Evolutionary conservation across 1,140 invertebrate species (phyloP).

Genomic region (Homarus americanus): DNA sequence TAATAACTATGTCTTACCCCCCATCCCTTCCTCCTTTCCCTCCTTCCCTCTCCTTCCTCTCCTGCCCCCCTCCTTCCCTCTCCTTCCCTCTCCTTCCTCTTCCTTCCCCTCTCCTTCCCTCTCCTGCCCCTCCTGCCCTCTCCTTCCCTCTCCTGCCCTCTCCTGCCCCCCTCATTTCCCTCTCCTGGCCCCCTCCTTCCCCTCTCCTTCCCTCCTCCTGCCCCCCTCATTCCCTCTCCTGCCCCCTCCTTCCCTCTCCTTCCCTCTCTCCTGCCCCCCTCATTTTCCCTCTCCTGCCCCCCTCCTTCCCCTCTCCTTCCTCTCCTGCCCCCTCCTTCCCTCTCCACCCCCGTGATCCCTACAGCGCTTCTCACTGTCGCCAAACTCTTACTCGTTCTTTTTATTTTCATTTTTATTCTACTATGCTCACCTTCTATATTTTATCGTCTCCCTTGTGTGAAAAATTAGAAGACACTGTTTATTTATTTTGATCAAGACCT

Average conservation of each 20-base stretch:
- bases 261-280: too few species aligned
- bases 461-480: neutral
- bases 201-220: neutral
- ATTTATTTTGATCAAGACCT: neutral
- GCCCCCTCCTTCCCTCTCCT: neutral
- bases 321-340: neutral
- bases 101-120: neutral
- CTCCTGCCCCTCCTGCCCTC: slow-evolving; percentile 6
- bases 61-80: neutral
- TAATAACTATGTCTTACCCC: neutral
- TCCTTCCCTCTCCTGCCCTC: neutral
- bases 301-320: neutral
- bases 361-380: neutral
- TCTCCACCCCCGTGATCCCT: neutral
- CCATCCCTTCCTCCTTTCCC: neutral
- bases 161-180: neutral
- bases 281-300: too few species aligned
- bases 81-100: neutral
- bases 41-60: neutral
- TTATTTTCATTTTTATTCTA: neutral
- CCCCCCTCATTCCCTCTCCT: neutral
- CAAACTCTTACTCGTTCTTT: too few species aligned
- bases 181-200: neutral
- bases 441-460: neutral
- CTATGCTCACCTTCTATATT: neutral